These are phyloP conservation scores for Forbesichthys papilliferus DNA, from an alignment of 2,113 vertebrate species.

Conservation along the genomic window DNA sequence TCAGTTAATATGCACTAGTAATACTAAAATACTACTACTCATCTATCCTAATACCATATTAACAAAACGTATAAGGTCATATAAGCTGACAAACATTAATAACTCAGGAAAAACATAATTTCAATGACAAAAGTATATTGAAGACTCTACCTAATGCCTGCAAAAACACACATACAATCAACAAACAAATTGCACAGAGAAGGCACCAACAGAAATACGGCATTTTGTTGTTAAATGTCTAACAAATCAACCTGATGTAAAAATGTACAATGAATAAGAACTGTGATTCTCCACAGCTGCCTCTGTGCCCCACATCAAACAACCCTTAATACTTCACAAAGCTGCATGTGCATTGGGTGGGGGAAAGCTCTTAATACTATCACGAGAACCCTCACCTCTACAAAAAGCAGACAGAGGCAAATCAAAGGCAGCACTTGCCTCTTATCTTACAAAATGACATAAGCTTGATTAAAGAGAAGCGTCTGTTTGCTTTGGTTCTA, in stretches of 20 bases:
- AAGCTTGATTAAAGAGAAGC: slow-evolving; percentile 74
- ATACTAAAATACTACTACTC: too few species aligned
- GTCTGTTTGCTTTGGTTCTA: slow-evolving; percentile 50
- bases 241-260: slow-evolving; percentile 36
- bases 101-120: neutral
- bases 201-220: slow-evolving; percentile 10
- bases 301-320: slow-evolving; percentile 59
- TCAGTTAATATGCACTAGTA: too few species aligned
- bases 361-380: slow-evolving; percentile 54
- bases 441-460: slow-evolving; percentile 65
- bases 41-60: too few species aligned
- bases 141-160: neutral
- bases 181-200: neutral
- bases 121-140: neutral
- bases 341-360: slow-evolving; percentile 23
- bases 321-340: slow-evolving; percentile 40
- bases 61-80: too few species aligned
- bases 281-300: slow-evolving; percentile 40
- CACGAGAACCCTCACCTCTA: slow-evolving; percentile 49
- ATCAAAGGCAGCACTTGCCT: slow-evolving; percentile 63
- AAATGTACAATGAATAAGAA: slow-evolving; percentile 54
- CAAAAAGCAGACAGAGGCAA: slow-evolving; percentile 54
- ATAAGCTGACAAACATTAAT: too few species aligned
- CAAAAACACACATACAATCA: neutral
- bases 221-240: slow-evolving; percentile 25